Evolutionary conservation across 2,888 invertebrate genomes (phyloP), one percentile per base, ranked within the genome.

Genomic region (Leptopilina myrica): DNA sequence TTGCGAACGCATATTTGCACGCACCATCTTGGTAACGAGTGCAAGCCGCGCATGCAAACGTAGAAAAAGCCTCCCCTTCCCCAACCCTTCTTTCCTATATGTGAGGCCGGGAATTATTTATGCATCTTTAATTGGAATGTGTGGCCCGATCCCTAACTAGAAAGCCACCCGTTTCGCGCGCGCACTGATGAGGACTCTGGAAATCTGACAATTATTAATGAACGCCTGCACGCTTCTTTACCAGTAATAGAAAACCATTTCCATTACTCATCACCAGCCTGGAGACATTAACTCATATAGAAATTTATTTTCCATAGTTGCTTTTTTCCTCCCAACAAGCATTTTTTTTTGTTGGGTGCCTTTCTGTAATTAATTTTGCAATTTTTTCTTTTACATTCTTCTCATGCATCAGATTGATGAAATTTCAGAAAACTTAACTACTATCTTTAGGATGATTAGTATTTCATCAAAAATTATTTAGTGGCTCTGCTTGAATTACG

Each of bases 21-120:
- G 82, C 81, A 81, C 83, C 82, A 80, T 82, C 81, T 80, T 77
- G 77, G 81, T 82, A 83, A 83, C 79, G 82, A 83, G 80, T 79
- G 80, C 80, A 80, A 59, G 80, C 56, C 33, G 49, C 49, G 49
- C 73, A 73, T 73, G 73, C 73, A 73, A 73, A 73, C 56, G 33
- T 73, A 73, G 56, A 73, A 73, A 69, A 73, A 73, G n/a, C 56
- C 49, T 12, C 49, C 49, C 49, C 49, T 12, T 11, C 49, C 11
- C 49, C 49, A 9, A 9, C 9, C 49, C 49, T 49, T 11, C 49
- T 49, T 49, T 49, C 1, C 9, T 49, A 8, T 49, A 73, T 15
- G 33, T 59, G 56, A 73, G 56, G 73, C 11, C 2, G 14, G 73
- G n/a, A 73, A 56, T 73, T 73, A 73, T 73, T 73, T 59, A 73